Conservation (phyloP, 1,140 invertebrate genomes). For the Scylla paramamosain region DNA sequence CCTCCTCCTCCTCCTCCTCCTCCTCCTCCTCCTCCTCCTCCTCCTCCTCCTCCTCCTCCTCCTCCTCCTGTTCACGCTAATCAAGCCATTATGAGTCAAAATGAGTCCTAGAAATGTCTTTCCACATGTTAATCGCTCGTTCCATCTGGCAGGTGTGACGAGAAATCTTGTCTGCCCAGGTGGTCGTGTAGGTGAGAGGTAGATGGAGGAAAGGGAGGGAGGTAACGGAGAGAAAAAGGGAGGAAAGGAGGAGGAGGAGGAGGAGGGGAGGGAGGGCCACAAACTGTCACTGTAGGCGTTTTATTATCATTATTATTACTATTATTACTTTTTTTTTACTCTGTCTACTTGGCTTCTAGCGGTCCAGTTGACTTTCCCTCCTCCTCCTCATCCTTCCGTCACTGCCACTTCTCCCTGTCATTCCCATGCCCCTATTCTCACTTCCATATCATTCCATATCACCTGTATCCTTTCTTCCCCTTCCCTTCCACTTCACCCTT, state of each 20-base stretch:
- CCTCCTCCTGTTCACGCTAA: neutral
- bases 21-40: neutral
- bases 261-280: neutral
- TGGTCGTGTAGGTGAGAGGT: neutral
- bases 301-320: neutral
- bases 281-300: neutral
- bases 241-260: neutral
- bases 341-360: neutral
- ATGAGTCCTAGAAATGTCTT: conserved; percentile 8
- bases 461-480: too few relatives aligned
- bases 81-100: neutral
- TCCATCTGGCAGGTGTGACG: neutral
- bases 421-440: too few relatives aligned
- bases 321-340: too few relatives aligned
- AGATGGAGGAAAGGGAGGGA: neutral
- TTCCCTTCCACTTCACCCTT: too few relatives aligned
- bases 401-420: neutral
- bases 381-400: neutral
- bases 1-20: neutral
- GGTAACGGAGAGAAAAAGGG: neutral
- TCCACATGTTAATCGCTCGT: neutral
- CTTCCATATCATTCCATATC: too few relatives aligned
- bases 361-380: neutral
- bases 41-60: conserved; percentile 17
- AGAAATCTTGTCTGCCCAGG: neutral